Evolutionary conservation across 2,888 invertebrate genomes (phyloP).

Genomic region (Emmelina monodactyla): DNA sequence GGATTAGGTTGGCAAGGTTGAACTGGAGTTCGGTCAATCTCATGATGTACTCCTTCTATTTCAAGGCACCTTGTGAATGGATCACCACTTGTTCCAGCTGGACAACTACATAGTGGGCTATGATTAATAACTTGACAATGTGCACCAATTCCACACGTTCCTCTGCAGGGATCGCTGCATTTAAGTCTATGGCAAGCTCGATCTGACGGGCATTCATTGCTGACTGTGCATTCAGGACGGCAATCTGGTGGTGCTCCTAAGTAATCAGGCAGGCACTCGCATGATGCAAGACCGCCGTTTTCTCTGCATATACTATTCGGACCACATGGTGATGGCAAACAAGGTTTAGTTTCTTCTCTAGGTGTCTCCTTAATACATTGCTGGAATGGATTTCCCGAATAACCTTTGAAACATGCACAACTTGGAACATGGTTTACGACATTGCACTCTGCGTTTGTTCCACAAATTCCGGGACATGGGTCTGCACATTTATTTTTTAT

Average conservation of each 20-base stretch:
- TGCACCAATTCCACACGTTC: slow-evolving; percentile 74
- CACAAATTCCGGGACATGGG: slow-evolving; percentile 88
- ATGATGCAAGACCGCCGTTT: slow-evolving; percentile 76
- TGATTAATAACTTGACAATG: slow-evolving; percentile 81
- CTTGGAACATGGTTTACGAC: slow-evolving; percentile 88
- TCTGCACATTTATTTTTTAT: slow-evolving; percentile 83
- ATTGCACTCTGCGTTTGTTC: slow-evolving; percentile 81
- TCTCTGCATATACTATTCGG: slow-evolving; percentile 80
- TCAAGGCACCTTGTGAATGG: slow-evolving; percentile 66
- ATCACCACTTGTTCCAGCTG: slow-evolving; percentile 71
- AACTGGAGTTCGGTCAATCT: slow-evolving; percentile 23
- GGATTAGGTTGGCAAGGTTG: slow-evolving; percentile 80
- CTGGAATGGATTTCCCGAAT: slow-evolving; percentile 75
- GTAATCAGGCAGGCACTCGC: slow-evolving; percentile 73
- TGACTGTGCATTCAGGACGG: slow-evolving; percentile 79
- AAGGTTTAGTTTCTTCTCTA: slow-evolving; percentile 63
- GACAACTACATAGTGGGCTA: slow-evolving; percentile 81
- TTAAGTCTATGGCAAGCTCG: slow-evolving; percentile 80
- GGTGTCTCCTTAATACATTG: slow-evolving; percentile 37
- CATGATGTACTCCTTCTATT: slow-evolving; percentile 25
- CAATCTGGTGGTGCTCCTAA: slow-evolving; percentile 77
- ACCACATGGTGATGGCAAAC: slow-evolving; percentile 79
- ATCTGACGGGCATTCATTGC: slow-evolving; percentile 78
- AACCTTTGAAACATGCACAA: slow-evolving; percentile 78
- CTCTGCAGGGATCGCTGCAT: slow-evolving; percentile 81